phyloP scores from a whole-genome alignment of 2,113 vertebrate genomes.

The Chamaea fasciata region DNA sequence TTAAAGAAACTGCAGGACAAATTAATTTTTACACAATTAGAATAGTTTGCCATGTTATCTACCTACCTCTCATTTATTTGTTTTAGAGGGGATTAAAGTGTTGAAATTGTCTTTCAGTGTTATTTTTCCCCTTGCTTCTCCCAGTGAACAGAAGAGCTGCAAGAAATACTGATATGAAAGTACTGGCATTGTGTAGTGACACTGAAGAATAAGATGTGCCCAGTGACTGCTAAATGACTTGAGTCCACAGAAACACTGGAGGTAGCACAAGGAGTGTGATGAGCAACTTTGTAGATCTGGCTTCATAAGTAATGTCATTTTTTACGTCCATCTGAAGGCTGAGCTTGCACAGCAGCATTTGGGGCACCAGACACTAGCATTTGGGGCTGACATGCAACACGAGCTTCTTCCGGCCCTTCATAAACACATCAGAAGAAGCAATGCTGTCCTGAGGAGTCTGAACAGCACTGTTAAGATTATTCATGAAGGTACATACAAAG shows the following conservation, averaged over 20 bases:
- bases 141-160: not conserved
- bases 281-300: not conserved
- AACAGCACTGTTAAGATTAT: not conserved
- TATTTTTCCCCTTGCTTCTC: not conserved
- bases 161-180: not conserved
- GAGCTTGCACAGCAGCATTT: not conserved
- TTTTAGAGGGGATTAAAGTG: not conserved
- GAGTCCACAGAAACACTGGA: not conserved
- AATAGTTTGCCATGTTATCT: not conserved
- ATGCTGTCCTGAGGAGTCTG: not conserved
- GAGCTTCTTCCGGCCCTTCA: not conserved
- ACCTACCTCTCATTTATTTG: not conserved
- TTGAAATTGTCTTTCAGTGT: not conserved
- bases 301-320: not conserved
- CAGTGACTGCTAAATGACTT: not conserved
- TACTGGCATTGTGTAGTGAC: not conserved
- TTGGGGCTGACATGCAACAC: not conserved
- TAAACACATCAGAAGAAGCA: not conserved
- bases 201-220: not conserved
- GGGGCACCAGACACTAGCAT: not conserved
- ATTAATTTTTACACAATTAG: not conserved
- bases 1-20: slow-evolving; percentile 10
- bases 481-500: not conserved
- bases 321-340: not conserved
- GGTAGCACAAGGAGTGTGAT: not conserved